These are phyloP conservation scores for Lasioglossum albipes DNA, from an alignment of 1,140 invertebrate species.

Conservation along the genomic window DNA sequence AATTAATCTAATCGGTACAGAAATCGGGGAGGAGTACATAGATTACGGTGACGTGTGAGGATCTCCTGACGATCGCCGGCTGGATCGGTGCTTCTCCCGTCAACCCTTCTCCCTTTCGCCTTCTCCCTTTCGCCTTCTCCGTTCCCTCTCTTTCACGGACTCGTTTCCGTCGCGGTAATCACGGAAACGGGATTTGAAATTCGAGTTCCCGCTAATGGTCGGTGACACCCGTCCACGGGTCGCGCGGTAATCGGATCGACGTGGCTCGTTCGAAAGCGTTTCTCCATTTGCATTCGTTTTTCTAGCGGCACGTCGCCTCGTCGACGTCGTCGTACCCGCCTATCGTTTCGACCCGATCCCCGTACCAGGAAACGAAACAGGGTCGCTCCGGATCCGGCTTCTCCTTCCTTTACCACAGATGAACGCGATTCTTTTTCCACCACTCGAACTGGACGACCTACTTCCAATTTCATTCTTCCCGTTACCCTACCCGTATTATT, in stretches of 20 bases:
- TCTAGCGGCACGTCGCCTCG: slow-evolving; percentile 4
- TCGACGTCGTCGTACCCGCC: neutral
- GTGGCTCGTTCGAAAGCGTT: slow-evolving; percentile 47
- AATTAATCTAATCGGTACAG: too few species aligned
- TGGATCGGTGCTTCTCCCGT: slow-evolving; percentile 1
- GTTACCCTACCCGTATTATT: neutral
- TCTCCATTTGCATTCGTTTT: slow-evolving; percentile 50
- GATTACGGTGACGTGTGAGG: slow-evolving; percentile 30
- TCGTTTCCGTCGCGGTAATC: slow-evolving; percentile 63
- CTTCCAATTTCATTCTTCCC: slow-evolving; percentile 12
- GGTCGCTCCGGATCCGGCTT: slow-evolving; percentile 16
- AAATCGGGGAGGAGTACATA: too few species aligned
- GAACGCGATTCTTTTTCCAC: slow-evolving; percentile 22
- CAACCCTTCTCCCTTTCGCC: neutral
- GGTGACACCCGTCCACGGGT: slow-evolving; percentile 56
- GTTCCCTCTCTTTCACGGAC: slow-evolving; percentile 6
- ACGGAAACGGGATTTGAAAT: slow-evolving; percentile 67
- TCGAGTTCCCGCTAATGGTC: slow-evolving; percentile 63
- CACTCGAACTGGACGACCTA: neutral
- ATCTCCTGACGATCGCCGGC: neutral
- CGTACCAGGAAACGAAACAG: slow-evolving; percentile 43
- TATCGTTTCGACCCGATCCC: slow-evolving; percentile 7
- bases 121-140: neutral
- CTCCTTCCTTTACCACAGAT: slow-evolving; percentile 2
- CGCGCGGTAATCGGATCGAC: slow-evolving; percentile 58